Conservation (phyloP, 1,140 invertebrate species). For the Apis dorsata region DNA sequence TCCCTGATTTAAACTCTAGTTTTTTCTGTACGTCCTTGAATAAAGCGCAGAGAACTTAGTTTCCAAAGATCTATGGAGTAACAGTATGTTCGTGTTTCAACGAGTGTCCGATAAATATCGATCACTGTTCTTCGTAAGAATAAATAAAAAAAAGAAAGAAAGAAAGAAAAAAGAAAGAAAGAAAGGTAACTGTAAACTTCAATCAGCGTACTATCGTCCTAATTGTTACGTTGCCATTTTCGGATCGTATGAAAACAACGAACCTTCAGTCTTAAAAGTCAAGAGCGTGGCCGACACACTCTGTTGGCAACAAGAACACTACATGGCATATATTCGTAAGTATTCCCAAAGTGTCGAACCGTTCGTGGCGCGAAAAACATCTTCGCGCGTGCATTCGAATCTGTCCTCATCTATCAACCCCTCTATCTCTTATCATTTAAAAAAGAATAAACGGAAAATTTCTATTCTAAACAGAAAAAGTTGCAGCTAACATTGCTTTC, state of each 20-base stretch:
- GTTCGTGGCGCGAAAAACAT: constrained; percentile 28
- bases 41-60: no score
- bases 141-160: not conserved
- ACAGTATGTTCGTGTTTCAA: no score
- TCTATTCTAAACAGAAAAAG: no score
- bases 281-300: constrained; percentile 70
- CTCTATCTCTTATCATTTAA: not conserved
- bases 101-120: not conserved
- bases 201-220: constrained; percentile 3
- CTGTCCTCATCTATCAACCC: constrained; percentile 17
- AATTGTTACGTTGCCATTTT: constrained; percentile 25
- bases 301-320: constrained; percentile 68
- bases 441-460: not conserved
- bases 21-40: no score
- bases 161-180: not conserved
- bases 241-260: constrained; percentile 23
- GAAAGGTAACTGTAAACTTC: constrained; percentile 17
- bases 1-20: not conserved
- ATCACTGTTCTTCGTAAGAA: not conserved
- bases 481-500: no score
- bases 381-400: constrained; percentile 17
- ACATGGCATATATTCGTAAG: constrained; percentile 32
- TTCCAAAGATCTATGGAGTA: no score
- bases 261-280: constrained; percentile 65
- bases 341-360: constrained; percentile 53